phyloP scores from a whole-genome alignment of 2,113 vertebrate genomes.

The Ophiodon elongatus region DNA sequence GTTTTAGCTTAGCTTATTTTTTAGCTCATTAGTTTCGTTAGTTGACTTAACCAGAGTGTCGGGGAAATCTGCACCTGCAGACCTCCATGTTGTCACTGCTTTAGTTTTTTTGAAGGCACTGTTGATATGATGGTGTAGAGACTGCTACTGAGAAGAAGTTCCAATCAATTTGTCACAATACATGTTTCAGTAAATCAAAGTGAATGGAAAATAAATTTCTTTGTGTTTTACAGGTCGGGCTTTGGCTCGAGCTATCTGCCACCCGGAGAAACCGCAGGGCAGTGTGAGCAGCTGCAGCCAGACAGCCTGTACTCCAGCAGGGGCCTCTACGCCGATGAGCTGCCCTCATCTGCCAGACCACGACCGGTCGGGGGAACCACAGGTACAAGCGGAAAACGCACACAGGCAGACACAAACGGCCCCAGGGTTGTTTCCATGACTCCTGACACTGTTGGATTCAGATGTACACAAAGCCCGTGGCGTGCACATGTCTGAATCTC shows the following conservation, averaged over 20 bases:
- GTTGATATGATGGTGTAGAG: too few species aligned
- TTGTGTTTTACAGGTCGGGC: conserved; percentile 84
- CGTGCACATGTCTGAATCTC: background rate
- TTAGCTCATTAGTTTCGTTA: background rate
- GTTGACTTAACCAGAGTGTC: too few species aligned
- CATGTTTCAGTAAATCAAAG: background rate
- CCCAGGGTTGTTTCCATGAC: background rate
- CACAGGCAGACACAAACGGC: background rate
- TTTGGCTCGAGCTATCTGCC: conserved; percentile 88
- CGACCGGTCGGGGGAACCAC: conserved; percentile 93
- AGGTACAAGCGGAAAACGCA: conserved; percentile 83
- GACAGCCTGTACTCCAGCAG: conserved; percentile 90
- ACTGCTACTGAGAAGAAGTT: background rate
- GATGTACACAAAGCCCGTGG: background rate
- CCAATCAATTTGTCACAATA: background rate
- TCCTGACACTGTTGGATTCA: background rate
- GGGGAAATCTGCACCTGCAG: background rate
- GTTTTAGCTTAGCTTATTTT: too few species aligned
- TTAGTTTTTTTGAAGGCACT: background rate
- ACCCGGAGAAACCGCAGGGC: conserved; percentile 85
- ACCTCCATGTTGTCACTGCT: background rate
- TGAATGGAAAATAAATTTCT: background rate
- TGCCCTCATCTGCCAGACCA: conserved; percentile 90
- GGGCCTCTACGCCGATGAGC: conserved; percentile 89
- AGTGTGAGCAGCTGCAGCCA: conserved; percentile 83